A percentile compares a stretch with the other conserved stretches of the same genome.
Evolutionary conservation across 2,888 invertebrate genomes (phyloP).

Genomic region (Megaustenia siamemsis): DNA sequence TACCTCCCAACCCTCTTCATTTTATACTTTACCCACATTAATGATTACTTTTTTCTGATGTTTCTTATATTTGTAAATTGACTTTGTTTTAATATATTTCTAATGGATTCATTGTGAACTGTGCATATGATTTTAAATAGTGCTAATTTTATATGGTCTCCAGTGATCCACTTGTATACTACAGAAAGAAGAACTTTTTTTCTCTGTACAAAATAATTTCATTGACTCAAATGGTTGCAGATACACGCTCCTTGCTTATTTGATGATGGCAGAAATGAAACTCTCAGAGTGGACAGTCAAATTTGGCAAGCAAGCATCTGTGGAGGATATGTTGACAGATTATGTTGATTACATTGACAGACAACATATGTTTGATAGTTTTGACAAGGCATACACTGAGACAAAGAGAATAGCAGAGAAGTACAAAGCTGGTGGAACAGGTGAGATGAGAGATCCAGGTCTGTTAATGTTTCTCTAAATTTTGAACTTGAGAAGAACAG

Average conservation of each 20-base stretch:
- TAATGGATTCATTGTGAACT: no score
- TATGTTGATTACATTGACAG: conserved; percentile 75
- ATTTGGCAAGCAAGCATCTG: conserved; percentile 84
- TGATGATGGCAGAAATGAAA: conserved; percentile 93
- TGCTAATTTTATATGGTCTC: no score
- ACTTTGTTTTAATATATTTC: no score
- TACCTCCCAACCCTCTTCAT: no score
- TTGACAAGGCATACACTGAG: conserved; percentile 73
- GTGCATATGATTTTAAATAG: no score
- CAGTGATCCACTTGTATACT: no score
- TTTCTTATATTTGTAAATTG: no score
- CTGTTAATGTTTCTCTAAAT: not conserved
- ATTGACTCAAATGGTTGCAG: conserved; percentile 42
- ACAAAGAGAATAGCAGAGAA: conserved; percentile 73
- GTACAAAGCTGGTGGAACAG: conserved; percentile 74
- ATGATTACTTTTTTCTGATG: no score
- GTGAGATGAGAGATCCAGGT: conserved; percentile 32
- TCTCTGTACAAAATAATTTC: no score
- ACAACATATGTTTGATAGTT: conserved; percentile 72
- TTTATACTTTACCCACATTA: no score
- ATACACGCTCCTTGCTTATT: conserved; percentile 91
- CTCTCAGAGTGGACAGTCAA: conserved; percentile 93
- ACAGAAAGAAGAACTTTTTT: no score
- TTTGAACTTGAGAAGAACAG: not conserved
- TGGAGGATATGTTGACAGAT: conserved; percentile 74